Conservation (phyloP, 2,113 vertebrate genomes). For the Chaenocephalus aceratus region DNA sequence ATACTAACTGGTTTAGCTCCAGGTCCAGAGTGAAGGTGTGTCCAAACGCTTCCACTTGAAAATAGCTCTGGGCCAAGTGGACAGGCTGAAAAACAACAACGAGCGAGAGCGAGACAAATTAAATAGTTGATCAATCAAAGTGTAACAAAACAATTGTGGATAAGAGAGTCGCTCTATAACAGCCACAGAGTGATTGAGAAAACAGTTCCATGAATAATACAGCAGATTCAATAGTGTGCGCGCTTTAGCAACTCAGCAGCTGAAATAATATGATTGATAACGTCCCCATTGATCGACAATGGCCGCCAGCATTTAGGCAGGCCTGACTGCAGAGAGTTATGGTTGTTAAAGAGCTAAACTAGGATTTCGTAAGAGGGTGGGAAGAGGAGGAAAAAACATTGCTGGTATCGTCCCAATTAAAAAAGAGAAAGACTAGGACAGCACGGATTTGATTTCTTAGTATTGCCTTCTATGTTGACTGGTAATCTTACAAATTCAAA, state of each 20-base stretch:
- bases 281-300: slow-evolving; percentile 46
- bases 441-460: no score
- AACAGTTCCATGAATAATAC: slow-evolving; percentile 65
- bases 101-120: slow-evolving; percentile 11
- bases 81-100: slow-evolving; percentile 78
- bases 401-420: not conserved
- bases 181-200: slow-evolving; percentile 27
- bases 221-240: slow-evolving; percentile 47
- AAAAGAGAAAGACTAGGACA: no score
- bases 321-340: slow-evolving; percentile 12
- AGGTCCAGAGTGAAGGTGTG: slow-evolving; percentile 91
- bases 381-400: slow-evolving; percentile 35
- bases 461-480: no score
- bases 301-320: slow-evolving; percentile 33
- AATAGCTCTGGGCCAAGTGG: slow-evolving; percentile 91
- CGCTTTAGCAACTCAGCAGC: slow-evolving; percentile 38
- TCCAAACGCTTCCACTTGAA: slow-evolving; percentile 89
- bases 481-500: no score
- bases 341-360: slow-evolving; percentile 32
- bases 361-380: slow-evolving; percentile 3
- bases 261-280: slow-evolving; percentile 61
- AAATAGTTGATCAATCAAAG: slow-evolving; percentile 32
- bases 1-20: slow-evolving; percentile 91
- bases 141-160: slow-evolving; percentile 40
- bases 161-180: slow-evolving; percentile 28